phyloP scores from a whole-genome alignment of 2,888 invertebrate genomes.

The Nomada hirtipes region DNA sequence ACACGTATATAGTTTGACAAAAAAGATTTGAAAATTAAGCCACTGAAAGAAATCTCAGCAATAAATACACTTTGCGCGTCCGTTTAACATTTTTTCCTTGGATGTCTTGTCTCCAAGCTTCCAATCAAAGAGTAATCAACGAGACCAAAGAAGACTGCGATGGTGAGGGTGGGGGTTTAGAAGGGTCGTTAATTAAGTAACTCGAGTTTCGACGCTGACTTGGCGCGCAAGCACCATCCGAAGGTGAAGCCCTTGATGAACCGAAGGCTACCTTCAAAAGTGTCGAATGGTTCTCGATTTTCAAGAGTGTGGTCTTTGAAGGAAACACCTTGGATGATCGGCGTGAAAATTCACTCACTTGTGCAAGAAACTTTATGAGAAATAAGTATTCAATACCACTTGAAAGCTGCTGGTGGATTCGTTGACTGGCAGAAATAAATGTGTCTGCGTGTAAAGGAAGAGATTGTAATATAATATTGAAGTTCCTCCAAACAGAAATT shows the following conservation, averaged over 20 bases:
- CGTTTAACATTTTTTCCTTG: constrained; percentile 59
- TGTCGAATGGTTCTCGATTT: constrained; percentile 30
- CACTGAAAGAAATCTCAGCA: not conserved
- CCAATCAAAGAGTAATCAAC: constrained; percentile 72
- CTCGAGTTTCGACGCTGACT: constrained; percentile 46
- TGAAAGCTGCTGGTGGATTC: not conserved
- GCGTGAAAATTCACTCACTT: not conserved
- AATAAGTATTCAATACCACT: no score
- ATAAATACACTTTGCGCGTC: constrained; percentile 17
- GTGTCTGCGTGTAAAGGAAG: not conserved
- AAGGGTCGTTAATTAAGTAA: constrained; percentile 68
- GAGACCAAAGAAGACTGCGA: constrained; percentile 39
- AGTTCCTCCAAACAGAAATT: no score
- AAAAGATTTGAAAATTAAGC: not conserved
- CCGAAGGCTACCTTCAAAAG: constrained; percentile 25
- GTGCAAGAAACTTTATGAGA: not conserved
- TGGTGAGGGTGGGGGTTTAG: constrained; percentile 22
- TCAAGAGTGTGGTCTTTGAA: constrained; percentile 18
- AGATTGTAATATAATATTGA: no score
- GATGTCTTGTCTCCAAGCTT: constrained; percentile 51
- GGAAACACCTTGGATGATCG: constrained; percentile 20
- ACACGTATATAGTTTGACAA: not conserved
- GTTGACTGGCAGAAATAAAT: not conserved
- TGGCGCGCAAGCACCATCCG: constrained; percentile 26
- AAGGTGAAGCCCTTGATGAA: constrained; percentile 53